These are phyloP conservation scores for Acipenser oxyrinchus DNA, from an alignment of 2,797 vertebrate species.

Conservation along the genomic window DNA sequence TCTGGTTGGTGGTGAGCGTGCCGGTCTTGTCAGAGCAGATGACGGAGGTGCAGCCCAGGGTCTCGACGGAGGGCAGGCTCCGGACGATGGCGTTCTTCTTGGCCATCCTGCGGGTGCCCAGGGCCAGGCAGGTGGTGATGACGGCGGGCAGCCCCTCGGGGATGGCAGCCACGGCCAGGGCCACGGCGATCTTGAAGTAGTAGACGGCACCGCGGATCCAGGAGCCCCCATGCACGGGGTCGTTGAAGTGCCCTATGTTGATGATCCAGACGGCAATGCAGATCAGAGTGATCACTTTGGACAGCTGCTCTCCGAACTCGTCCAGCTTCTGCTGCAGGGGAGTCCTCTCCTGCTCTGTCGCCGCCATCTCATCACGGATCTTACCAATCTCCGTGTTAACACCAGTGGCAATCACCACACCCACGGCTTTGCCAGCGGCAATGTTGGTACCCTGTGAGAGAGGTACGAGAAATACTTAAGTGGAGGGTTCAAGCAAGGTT, in stretches of 20 bases:
- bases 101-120: constrained; percentile 93
- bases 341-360: constrained; percentile 87
- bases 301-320: constrained; percentile 93
- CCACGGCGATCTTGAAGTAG: constrained; percentile 98
- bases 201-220: constrained; percentile 96
- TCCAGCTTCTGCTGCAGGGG: constrained; percentile 95
- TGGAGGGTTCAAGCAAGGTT: no score
- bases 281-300: constrained; percentile 93
- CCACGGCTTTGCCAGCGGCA: constrained; percentile 68
- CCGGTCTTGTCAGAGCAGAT: constrained; percentile 97
- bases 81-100: constrained; percentile 95
- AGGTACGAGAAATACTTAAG: no score
- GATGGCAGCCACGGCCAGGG: constrained; percentile 90
- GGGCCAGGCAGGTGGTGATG: constrained; percentile 93
- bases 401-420: constrained; percentile 66
- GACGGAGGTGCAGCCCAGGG: constrained; percentile 91
- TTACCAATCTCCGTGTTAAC: constrained; percentile 70
- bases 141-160: constrained; percentile 87
- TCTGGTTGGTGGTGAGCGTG: constrained; percentile 95
- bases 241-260: constrained; percentile 96
- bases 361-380: constrained; percentile 71
- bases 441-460: constrained; percentile 62
- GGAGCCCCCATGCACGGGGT: constrained; percentile 95
- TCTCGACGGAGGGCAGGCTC: constrained; percentile 91
- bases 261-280: constrained; percentile 97